Conservation (phyloP, 2,113 vertebrate genomes). For the Callionymus lyra region DNA sequence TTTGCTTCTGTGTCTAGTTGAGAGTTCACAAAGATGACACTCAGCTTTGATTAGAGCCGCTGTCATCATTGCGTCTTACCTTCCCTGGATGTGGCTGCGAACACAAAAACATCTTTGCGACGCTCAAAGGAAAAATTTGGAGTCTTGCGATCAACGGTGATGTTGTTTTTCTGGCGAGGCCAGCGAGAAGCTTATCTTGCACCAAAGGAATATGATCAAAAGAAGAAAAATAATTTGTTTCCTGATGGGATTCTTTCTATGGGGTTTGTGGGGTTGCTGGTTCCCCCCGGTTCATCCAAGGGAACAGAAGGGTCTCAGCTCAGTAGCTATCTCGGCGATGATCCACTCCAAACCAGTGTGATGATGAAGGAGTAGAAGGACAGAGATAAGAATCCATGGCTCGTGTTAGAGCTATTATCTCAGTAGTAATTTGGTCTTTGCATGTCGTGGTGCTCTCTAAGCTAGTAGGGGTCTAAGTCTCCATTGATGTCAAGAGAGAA, state of each 20-base stretch:
- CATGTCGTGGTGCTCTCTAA: constrained; percentile 55
- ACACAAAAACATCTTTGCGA: not conserved
- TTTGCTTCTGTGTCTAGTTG: constrained; percentile 59
- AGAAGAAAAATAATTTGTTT: constrained; percentile 35
- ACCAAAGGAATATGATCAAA: constrained; percentile 21
- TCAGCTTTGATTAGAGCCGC: constrained; percentile 64
- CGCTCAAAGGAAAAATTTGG: too few relatives aligned
- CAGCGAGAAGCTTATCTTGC: too few relatives aligned
- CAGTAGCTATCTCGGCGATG: constrained; percentile 56
- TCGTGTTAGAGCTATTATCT: constrained; percentile 53
- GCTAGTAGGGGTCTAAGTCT: too few relatives aligned
- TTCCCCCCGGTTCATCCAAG: constrained; percentile 40
- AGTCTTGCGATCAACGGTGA: too few relatives aligned
- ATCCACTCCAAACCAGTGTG: constrained; percentile 32
- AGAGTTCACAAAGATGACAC: constrained; percentile 62
- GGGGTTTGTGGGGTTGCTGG: constrained; percentile 47
- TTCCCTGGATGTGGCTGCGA: constrained; percentile 49
- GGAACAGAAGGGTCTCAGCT: constrained; percentile 45
- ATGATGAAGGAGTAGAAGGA: constrained; percentile 35
- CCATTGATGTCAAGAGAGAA: too few relatives aligned
- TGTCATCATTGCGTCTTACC: constrained; percentile 46
- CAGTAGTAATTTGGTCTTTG: constrained; percentile 63
- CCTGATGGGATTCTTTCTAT: constrained; percentile 36
- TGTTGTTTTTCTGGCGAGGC: too few relatives aligned
- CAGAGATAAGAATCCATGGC: constrained; percentile 19